Evolutionary conservation across 2,797 vertebrate genomes (phyloP).

Genomic region (Scleropages formosus): DNA sequence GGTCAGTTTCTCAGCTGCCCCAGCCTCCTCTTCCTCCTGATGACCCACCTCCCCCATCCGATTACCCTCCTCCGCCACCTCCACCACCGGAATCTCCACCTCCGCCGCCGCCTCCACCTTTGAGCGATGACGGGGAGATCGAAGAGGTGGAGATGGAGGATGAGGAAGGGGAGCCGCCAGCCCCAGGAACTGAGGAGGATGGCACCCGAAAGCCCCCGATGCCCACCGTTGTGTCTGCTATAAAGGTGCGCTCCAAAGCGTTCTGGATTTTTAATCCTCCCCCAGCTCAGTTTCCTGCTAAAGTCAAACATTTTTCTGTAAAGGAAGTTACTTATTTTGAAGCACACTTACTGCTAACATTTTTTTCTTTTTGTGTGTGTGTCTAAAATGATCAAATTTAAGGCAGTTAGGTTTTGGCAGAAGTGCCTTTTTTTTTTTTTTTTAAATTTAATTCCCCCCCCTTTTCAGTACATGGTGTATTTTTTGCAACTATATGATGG

Average conservation of each 20-base stretch:
- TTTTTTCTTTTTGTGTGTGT: no score
- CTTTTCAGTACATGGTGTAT: no score
- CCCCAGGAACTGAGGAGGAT: conserved; percentile 91
- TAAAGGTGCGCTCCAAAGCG: conserved; percentile 68
- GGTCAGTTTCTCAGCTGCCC: conserved; percentile 51
- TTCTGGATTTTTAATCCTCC: no score
- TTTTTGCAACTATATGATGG: no score
- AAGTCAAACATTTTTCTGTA: no score
- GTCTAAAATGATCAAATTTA: no score
- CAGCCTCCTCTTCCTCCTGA: conserved; percentile 74
- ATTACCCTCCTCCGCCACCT: conserved; percentile 78
- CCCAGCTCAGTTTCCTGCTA: no score
- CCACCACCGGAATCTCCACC: conserved; percentile 83
- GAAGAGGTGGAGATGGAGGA: conserved; percentile 98
- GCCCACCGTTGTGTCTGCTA: conserved; percentile 56
- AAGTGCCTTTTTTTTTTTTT: no score
- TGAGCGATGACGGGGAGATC: conserved; percentile 86
- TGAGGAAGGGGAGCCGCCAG: conserved; percentile 88
- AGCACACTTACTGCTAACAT: no score
- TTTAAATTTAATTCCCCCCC: no score
- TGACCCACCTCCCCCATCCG: conserved; percentile 71
- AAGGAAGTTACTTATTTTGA: no score
- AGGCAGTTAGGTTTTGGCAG: no score
- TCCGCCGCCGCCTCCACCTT: conserved; percentile 72
- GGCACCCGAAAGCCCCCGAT: conserved; percentile 62